Percentiles rank a stretch among this genome's conserved stretches.
These are phyloP conservation scores for Dugesia japonica DNA, from an alignment of 2,888 invertebrate species.

Conservation along the genomic window DNA sequence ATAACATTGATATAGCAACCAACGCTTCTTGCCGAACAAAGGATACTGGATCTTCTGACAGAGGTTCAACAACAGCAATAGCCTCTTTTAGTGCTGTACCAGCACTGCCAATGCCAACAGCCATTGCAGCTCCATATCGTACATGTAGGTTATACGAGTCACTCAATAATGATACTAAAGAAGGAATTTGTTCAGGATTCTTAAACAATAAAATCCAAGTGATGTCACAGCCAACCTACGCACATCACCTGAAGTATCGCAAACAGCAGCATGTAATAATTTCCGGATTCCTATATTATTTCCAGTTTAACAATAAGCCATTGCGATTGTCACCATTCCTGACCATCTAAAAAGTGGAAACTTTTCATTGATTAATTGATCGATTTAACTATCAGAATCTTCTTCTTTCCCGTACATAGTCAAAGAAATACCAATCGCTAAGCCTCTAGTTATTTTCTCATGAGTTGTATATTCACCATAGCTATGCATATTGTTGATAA, in stretches of 20 bases:
- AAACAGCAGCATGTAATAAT: conserved; percentile 82
- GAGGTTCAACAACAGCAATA: conserved; percentile 78
- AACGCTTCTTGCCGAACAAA: conserved; percentile 69
- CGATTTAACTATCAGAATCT: conserved; percentile 80
- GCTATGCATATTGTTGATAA: conserved; percentile 76
- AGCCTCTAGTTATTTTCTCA: conserved; percentile 86
- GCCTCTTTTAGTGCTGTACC: conserved; percentile 90
- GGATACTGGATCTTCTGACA: conserved; percentile 95
- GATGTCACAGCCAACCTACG: conserved; percentile 91
- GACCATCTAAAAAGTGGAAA: conserved; percentile 82
- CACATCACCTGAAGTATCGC: conserved; percentile 96
- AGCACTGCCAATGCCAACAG: conserved; percentile 90
- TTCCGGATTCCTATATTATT: conserved; percentile 86
- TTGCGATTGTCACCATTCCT: conserved; percentile 90
- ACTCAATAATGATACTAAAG: conserved; percentile 81
- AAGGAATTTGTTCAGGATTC: conserved; percentile 68
- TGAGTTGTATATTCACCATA: conserved; percentile 92
- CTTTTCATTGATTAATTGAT: conserved; percentile 74
- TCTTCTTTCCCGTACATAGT: conserved; percentile 91
- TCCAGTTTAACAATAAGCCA: conserved; percentile 93
- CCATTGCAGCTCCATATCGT: conserved; percentile 96
- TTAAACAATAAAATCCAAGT: conserved; percentile 79
- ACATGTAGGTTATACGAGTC: conserved; percentile 99
- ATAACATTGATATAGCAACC: conserved; percentile 87
- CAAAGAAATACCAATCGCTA: conserved; percentile 85